phyloP scores from a whole-genome alignment of 1,140 invertebrate species.

The Coenobita brevimanus region DNA sequence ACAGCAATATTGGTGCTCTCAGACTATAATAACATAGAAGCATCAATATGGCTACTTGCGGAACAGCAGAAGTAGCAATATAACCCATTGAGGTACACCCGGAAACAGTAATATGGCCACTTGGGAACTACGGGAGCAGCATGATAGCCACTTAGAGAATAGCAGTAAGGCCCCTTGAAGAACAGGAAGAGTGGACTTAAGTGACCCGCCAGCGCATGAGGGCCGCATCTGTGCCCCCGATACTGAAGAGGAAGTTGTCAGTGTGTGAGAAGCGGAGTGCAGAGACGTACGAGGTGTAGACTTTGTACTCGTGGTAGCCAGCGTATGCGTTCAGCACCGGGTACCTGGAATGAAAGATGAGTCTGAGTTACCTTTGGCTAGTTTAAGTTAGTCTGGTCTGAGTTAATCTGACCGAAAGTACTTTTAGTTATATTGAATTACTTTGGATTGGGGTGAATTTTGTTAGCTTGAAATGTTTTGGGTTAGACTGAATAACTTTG shows the following conservation, averaged over 20 bases:
- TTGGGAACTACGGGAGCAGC: background rate
- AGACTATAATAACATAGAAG: no score
- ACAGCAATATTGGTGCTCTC: no score
- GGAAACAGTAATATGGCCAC: no score
- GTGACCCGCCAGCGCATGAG: slow-evolving; percentile 92
- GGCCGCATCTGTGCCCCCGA: slow-evolving; percentile 92
- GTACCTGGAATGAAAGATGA: slow-evolving; percentile 77
- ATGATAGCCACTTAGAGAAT: background rate
- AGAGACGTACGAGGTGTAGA: slow-evolving; percentile 90
- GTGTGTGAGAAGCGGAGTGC: slow-evolving; percentile 88
- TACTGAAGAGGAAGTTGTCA: slow-evolving; percentile 89
- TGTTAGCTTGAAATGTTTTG: no score
- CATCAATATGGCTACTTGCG: no score
- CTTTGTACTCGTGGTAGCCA: slow-evolving; percentile 89
- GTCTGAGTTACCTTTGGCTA: slow-evolving; percentile 49
- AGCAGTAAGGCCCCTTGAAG: background rate
- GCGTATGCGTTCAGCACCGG: slow-evolving; percentile 87
- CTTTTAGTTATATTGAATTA: no score
- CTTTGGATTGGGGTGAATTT: no score
- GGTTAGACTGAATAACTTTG: no score
- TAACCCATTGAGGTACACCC: no score
- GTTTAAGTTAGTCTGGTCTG: no score
- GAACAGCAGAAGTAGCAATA: no score
- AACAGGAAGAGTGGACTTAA: background rate
- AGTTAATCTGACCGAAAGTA: no score